Percentiles rank a stretch among this genome's conserved stretches.
These are phyloP conservation scores for Cephus spinipes DNA, from an alignment of 2,888 invertebrate species.

Conservation along the genomic window DNA sequence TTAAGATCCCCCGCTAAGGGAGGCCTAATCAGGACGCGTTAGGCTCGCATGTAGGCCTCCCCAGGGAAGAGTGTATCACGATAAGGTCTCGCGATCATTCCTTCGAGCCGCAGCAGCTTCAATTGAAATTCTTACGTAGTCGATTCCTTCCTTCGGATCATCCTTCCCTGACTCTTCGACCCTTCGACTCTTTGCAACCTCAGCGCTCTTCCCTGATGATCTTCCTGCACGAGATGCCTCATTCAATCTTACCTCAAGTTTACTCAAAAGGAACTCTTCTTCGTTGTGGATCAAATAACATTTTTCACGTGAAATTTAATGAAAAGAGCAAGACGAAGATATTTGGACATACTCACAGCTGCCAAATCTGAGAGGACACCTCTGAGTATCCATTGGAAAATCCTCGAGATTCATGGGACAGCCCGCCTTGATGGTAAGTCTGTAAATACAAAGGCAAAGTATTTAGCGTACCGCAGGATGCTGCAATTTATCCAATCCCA, in stretches of 20 bases:
- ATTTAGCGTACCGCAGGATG: too few species aligned
- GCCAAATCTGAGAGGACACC: conserved; percentile 83
- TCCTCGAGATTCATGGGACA: conserved; percentile 88
- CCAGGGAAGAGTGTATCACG: not conserved
- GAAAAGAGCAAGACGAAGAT: too few species aligned
- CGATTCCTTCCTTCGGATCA: not conserved
- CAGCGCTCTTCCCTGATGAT: not conserved
- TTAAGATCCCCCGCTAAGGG: not conserved
- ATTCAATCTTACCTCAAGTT: too few species aligned
- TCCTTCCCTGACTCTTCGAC: not conserved
- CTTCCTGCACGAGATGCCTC: not conserved
- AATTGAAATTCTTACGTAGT: not conserved
- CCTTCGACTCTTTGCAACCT: too few species aligned
- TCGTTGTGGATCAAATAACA: too few species aligned
- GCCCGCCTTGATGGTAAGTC: conserved; percentile 85
- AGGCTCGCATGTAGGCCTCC: not conserved
- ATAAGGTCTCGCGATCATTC: not conserved
- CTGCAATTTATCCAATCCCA: too few species aligned
- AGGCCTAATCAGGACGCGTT: not conserved
- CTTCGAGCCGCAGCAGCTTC: not conserved
- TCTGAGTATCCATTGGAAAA: conserved; percentile 88
- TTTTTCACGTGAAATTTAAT: too few species aligned
- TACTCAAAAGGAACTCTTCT: too few species aligned
- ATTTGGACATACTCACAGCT: conserved; percentile 76
- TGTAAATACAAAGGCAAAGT: conserved; percentile 58